These are phyloP conservation scores for Orthonyx spaldingii DNA, from an alignment of 2,113 vertebrate species.

Conservation along the genomic window DNA sequence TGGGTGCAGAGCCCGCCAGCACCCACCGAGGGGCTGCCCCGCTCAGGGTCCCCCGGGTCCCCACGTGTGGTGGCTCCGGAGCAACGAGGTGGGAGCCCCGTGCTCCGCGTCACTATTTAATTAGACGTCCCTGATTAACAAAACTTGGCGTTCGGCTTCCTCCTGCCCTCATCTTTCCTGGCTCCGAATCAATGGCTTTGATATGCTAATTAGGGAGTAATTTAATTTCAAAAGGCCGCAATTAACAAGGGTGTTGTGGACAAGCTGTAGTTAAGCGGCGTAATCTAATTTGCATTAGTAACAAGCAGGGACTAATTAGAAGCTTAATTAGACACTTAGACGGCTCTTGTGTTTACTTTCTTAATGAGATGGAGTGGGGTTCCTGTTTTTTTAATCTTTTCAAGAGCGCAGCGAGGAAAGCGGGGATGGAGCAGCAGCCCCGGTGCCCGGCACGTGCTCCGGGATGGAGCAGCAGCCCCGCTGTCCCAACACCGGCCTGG, in stretches of 20 bases:
- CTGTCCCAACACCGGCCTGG: neutral
- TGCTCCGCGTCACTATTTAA: constrained; percentile 88
- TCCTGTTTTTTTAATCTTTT: constrained; percentile 73
- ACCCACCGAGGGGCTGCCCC: neutral
- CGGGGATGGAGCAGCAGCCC: neutral
- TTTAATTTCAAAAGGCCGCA: constrained; percentile 99
- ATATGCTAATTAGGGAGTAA: constrained; percentile 99
- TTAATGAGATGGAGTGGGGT: constrained; percentile 97
- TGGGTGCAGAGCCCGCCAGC: neutral
- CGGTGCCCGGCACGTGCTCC: too few relatives aligned
- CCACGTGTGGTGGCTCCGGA: neutral
- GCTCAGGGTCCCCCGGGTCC: neutral
- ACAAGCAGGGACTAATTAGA: constrained; percentile 99
- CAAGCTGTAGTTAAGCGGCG: constrained; percentile 99
- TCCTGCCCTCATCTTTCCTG: constrained; percentile 84
- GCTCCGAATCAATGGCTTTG: constrained; percentile 99
- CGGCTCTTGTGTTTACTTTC: constrained; percentile 99
- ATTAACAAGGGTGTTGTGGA: constrained; percentile 99
- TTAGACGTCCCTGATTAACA: constrained; percentile 97
- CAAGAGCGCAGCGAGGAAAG: constrained; percentile 59
- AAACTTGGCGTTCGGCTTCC: constrained; percentile 98
- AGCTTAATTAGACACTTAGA: constrained; percentile 99
- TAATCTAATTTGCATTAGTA: constrained; percentile 99
- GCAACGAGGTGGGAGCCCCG: constrained; percentile 40
- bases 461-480: neutral